Conservation (phyloP, 2,113 vertebrate species). For the Rhipidura dahli region DNA sequence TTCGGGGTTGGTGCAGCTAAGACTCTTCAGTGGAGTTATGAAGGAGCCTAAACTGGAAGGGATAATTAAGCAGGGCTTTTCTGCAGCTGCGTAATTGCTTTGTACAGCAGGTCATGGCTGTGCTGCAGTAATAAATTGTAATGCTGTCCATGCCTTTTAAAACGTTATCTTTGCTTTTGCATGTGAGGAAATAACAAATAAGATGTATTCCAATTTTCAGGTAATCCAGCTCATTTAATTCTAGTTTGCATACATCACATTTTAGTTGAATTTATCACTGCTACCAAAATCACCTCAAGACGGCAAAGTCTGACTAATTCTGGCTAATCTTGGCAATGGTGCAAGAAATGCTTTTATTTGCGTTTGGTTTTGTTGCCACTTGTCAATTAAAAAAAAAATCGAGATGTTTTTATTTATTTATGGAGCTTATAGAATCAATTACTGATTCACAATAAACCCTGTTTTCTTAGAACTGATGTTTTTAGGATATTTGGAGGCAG, state of each 20-base stretch:
- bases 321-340: neutral
- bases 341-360: neutral
- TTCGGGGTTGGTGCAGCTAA: neutral
- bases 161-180: neutral
- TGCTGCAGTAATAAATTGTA: conserved; percentile 28
- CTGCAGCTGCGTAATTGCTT: neutral
- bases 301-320: neutral
- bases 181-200: neutral
- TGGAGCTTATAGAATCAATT: neutral
- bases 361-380: neutral
- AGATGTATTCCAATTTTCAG: conserved; percentile 28
- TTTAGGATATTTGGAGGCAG: neutral
- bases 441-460: neutral
- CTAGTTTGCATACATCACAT: neutral
- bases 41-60: neutral
- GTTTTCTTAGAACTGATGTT: neutral
- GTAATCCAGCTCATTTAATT: conserved; percentile 29
- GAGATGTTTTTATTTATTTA: neutral
- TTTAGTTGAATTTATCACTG: neutral
- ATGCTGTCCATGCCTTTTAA: neutral
- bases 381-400: neutral
- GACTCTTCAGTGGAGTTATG: neutral
- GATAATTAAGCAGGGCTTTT: neutral
- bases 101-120: neutral
- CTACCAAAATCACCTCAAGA: neutral